Evolutionary conservation across 2,888 invertebrate genomes (phyloP), one percentile per base, ranked within the genome.

Genomic region (Orthosia gracilis): DNA sequence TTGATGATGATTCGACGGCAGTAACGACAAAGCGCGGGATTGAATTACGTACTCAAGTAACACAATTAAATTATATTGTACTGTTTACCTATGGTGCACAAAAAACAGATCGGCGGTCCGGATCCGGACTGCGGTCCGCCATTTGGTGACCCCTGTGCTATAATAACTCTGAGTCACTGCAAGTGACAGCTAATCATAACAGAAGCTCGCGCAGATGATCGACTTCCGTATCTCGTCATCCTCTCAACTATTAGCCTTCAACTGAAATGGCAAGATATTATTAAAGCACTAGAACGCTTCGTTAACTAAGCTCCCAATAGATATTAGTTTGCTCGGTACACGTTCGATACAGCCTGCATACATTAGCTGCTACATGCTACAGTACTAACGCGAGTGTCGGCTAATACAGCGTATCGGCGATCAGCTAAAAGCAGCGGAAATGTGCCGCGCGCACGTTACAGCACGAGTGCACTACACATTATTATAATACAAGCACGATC

Each of bases 391-490:
- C 55, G 31, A 63, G 65, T 80, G 65, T 62, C 23, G 13, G 66
- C 74, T 80, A 75, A 61, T 57, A 65, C 65, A 54, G 70, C 68
- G 58, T 62, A 61, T 78, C 73, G 78, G 18, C 73, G 69, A 73
- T 80, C 73, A 69, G 83, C 79, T 66, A 49, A 76, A 40, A 64
- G 78, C 59, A 47, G n/a, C 64, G 81, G 55, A 73, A 73, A 73
- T 23, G 74, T 52, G 62, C 61, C 9, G 18, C 65, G 62, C 65
- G 59, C 76, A 80, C 81, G 73, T 31, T 12, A 26, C 72, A 0
- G 26, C 52, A 18, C 23, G 12, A 21, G 45, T 47, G 50, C 74
- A 54, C 75, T 21, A n/a, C 15, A 23, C 65, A 17, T 57, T 13
- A 12, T n/a, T 54, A 49, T 23, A 68, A 15, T 26, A 26, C 17